A percentile compares a stretch with the other conserved stretches of the same genome.
These are phyloP conservation scores for Philereme vetulata DNA, from an alignment of 2,888 invertebrate genomes.

Conservation along the genomic window DNA sequence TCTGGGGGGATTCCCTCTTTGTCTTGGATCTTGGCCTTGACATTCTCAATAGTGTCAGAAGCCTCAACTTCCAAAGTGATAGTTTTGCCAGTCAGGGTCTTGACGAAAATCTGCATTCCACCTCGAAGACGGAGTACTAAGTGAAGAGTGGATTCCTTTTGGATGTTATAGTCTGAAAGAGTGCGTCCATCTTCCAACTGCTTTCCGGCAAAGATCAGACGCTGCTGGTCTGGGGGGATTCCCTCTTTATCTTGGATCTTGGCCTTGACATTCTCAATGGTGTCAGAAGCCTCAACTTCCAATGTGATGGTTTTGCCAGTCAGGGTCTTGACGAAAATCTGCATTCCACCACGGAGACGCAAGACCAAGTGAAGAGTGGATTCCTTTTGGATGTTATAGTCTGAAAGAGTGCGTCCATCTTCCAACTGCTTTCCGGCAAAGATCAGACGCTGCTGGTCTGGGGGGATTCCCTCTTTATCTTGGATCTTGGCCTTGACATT, in stretches of 20 bases:
- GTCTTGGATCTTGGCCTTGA: conserved; percentile 58
- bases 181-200: conserved; percentile 66
- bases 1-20: conserved; percentile 61
- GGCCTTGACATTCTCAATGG: conserved; percentile 66
- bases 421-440: conserved; percentile 69
- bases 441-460: conserved; percentile 64
- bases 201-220: conserved; percentile 65
- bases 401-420: conserved; percentile 68
- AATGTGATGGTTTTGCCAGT: conserved; percentile 66
- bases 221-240: conserved; percentile 66
- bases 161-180: conserved; percentile 64
- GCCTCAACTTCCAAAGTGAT: conserved; percentile 56
- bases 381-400: conserved; percentile 72
- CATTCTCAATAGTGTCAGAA: conserved; percentile 59
- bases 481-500: conserved; percentile 70
- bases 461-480: conserved; percentile 67
- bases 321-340: conserved; percentile 63
- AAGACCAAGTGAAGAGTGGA: conserved; percentile 66
- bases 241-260: conserved; percentile 70
- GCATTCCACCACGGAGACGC: conserved; percentile 68
- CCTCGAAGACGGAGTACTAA: conserved; percentile 61
- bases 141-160: conserved; percentile 64
- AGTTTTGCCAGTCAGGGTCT: conserved; percentile 56
- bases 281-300: conserved; percentile 63
- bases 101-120: conserved; percentile 62